Conservation (phyloP, 2,888 invertebrate genomes). For the Odontocolon sp. region DNA sequence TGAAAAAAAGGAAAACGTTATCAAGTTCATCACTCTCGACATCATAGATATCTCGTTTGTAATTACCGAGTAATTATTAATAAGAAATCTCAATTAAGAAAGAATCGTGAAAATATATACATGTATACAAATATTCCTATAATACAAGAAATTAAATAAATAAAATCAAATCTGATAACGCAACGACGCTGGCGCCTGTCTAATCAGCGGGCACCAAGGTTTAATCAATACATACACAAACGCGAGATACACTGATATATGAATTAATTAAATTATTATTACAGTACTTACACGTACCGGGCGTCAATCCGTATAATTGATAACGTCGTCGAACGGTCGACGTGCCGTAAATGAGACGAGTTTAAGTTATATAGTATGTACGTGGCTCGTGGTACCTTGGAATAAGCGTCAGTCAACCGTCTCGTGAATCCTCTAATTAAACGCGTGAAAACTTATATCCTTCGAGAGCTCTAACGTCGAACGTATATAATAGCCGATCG, state of each 20-base stretch:
- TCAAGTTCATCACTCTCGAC: not conserved
- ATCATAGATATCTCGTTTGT: conserved; percentile 17
- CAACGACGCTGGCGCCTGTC: conserved; percentile 29
- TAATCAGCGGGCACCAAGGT: conserved; percentile 43
- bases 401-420: conserved; percentile 31
- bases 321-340: conserved; percentile 34
- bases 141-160: conserved; percentile 29
- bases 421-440: conserved; percentile 39
- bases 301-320: conserved; percentile 51
- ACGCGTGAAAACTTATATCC: conserved; percentile 31
- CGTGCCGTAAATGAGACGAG: conserved; percentile 19
- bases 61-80: conserved; percentile 44
- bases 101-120: conserved; percentile 17
- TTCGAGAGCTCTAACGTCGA: conserved; percentile 4
- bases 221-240: conserved; percentile 28
- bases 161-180: conserved; percentile 31
- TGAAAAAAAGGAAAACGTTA: not conserved
- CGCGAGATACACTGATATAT: not conserved
- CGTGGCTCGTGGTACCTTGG: not conserved
- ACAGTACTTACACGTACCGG: conserved; percentile 35
- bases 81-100: conserved; percentile 10
- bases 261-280: conserved; percentile 56
- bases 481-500: conserved; percentile 19
- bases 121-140: not conserved
- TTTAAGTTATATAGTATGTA: conserved; percentile 9